Percentiles rank a stretch among this genome's conserved stretches.
phyloP scores from a whole-genome alignment of 2,888 invertebrate genomes.

The Cephus nigrinus region DNA sequence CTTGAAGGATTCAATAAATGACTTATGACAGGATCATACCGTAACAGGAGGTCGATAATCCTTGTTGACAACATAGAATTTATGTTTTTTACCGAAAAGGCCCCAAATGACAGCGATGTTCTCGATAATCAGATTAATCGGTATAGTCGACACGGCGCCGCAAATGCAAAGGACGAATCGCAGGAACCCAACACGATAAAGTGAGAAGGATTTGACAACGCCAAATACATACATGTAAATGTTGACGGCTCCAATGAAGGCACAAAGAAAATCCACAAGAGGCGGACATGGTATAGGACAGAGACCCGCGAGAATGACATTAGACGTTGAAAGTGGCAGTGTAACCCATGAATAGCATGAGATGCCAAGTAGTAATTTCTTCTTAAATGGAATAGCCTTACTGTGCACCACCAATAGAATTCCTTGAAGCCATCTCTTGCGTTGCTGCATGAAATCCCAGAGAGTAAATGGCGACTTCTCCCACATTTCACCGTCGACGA shows the following conservation, averaged over 20 bases:
- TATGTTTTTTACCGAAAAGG: constrained; percentile 92
- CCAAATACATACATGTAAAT: constrained; percentile 99
- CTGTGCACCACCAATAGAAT: constrained; percentile 90
- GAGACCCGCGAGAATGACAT: constrained; percentile 84
- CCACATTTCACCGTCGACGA: constrained; percentile 99
- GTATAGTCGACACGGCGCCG: constrained; percentile 91
- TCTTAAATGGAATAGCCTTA: constrained; percentile 80
- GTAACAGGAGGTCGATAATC: constrained; percentile 77
- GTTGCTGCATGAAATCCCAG: constrained; percentile 94
- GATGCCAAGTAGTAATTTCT: constrained; percentile 85
- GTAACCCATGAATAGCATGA: constrained; percentile 98
- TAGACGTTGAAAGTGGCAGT: constrained; percentile 91
- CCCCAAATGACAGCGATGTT: constrained; percentile 97
- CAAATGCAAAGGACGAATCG: constrained; percentile 83
- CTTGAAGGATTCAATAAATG: no score
- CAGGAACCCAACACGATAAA: constrained; percentile 85
- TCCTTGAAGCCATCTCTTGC: constrained; percentile 96
- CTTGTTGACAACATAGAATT: constrained; percentile 97
- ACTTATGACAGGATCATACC: constrained; percentile 9
- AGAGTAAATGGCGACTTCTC: constrained; percentile 97
- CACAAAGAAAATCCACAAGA: constrained; percentile 85
- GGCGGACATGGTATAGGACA: constrained; percentile 91
- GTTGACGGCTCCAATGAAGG: constrained; percentile 92
- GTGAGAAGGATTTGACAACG: constrained; percentile 94
- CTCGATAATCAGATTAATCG: constrained; percentile 93